Conservation (phyloP, 1,140 invertebrate genomes). For the Drosophila tropicalis region DNA sequence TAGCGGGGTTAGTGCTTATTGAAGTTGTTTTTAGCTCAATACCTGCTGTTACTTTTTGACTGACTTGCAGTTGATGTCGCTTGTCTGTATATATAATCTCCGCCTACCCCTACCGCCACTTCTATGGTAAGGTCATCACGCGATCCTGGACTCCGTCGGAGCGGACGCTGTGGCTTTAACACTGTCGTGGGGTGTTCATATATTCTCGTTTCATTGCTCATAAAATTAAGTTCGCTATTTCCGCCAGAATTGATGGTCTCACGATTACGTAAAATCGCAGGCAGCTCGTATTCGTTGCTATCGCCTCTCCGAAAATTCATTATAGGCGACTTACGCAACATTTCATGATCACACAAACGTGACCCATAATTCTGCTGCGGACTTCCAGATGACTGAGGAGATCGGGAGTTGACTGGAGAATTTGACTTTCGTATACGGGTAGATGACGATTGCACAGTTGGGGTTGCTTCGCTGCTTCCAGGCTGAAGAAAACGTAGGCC, state of each 20-base stretch:
- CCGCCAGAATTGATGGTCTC: conserved; percentile 79
- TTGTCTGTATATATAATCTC: conserved; percentile 62
- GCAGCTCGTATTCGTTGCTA: conserved; percentile 64
- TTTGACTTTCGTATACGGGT: conserved; percentile 51
- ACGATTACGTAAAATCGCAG: conserved; percentile 61
- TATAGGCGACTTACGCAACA: conserved; percentile 71
- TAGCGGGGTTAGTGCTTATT: conserved; percentile 20
- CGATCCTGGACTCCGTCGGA: conserved; percentile 56
- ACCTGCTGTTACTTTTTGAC: conserved; percentile 69
- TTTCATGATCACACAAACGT: conserved; percentile 79
- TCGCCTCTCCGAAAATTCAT: conserved; percentile 75
- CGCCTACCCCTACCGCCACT: conserved; percentile 55
- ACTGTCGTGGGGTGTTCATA: conserved; percentile 76
- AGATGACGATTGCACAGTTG: conserved; percentile 1
- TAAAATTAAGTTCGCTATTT: conserved; percentile 78
- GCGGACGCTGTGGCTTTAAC: conserved; percentile 58
- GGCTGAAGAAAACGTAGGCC: conserved; percentile 67
- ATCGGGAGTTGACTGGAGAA: conserved; percentile 56
- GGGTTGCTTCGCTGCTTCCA: background rate
- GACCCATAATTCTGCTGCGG: conserved; percentile 78
- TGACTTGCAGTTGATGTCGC: conserved; percentile 35
- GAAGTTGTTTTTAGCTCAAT: conserved; percentile 44
- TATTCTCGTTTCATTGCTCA: conserved; percentile 76
- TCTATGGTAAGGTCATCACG: conserved; percentile 61
- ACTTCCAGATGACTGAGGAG: conserved; percentile 76